phyloP scores from a whole-genome alignment of 1,140 invertebrate species.

The Pissodes strobi region DNA sequence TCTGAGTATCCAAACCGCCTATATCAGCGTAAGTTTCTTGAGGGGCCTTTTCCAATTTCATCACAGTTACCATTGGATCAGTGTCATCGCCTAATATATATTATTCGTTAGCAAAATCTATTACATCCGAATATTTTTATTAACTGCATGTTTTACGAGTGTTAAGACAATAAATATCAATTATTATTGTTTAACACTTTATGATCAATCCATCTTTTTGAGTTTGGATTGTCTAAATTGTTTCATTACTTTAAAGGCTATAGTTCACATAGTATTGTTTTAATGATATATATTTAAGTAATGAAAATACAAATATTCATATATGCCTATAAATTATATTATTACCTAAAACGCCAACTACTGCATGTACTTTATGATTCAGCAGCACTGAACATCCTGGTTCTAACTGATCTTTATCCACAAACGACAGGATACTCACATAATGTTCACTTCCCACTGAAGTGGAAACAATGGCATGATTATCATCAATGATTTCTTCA shows the following conservation, averaged over 20 bases:
- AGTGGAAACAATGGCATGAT: slow-evolving; percentile 99
- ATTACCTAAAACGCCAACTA: slow-evolving; percentile 86
- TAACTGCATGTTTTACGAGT: not conserved
- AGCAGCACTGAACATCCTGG: slow-evolving; percentile 98
- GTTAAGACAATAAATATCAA: not conserved
- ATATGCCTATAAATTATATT: too few species aligned
- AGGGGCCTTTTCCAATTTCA: slow-evolving; percentile 99
- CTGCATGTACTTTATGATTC: slow-evolving; percentile 99
- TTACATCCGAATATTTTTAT: not conserved
- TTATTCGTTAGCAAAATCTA: not conserved
- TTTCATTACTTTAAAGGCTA: too few species aligned
- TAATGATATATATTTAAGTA: too few species aligned
- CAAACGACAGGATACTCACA: slow-evolving; percentile 98
- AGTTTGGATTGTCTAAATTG: too few species aligned
- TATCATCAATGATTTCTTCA: slow-evolving; percentile 99
- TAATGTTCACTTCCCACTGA: slow-evolving; percentile 99
- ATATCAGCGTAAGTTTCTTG: slow-evolving; percentile 99
- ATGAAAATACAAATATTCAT: too few species aligned
- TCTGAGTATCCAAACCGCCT: slow-evolving; percentile 98
- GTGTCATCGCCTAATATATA: slow-evolving; percentile 85
- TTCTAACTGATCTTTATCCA: slow-evolving; percentile 99
- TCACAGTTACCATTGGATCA: slow-evolving; percentile 99
- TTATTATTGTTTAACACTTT: too few species aligned
- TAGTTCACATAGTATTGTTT: too few species aligned
- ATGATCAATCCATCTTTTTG: too few species aligned